Conservation (phyloP, 2,797 vertebrate species). For the Podarcis siculus region DNA sequence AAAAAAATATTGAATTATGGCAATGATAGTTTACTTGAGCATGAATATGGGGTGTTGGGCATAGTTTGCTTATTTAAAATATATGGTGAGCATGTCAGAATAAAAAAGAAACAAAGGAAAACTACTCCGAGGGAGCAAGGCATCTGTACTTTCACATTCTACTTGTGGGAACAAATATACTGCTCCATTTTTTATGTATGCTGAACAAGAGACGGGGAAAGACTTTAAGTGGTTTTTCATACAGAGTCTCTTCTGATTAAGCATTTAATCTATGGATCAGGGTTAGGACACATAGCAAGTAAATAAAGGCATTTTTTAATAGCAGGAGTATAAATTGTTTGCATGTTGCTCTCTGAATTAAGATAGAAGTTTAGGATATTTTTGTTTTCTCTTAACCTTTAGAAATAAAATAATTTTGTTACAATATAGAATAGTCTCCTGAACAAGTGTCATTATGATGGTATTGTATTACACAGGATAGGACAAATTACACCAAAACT, state of each 20-base stretch:
- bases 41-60: conserved; percentile 16
- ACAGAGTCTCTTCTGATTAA: conserved; percentile 16
- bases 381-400: not conserved
- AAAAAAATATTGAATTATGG: conserved; percentile 51
- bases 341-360: not conserved
- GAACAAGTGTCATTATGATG: not conserved
- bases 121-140: not conserved
- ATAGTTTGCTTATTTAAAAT: conserved; percentile 34
- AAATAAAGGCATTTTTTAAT: not conserved
- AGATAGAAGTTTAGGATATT: not conserved
- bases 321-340: not conserved
- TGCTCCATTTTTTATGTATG: not conserved
- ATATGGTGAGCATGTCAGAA: not conserved
- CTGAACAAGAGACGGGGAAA: not conserved
- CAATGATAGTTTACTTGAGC: conserved; percentile 36
- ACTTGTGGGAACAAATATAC: not conserved
- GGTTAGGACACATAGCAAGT: not conserved
- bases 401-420: not conserved
- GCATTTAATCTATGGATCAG: not conserved
- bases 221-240: not conserved
- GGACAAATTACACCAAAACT: not conserved
- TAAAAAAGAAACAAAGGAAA: not conserved
- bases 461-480: not conserved
- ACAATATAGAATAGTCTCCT: not conserved
- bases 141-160: not conserved